These are phyloP conservation scores for Sceloporus tristichus DNA, from an alignment of 2,113 vertebrate genomes.

Conservation along the genomic window DNA sequence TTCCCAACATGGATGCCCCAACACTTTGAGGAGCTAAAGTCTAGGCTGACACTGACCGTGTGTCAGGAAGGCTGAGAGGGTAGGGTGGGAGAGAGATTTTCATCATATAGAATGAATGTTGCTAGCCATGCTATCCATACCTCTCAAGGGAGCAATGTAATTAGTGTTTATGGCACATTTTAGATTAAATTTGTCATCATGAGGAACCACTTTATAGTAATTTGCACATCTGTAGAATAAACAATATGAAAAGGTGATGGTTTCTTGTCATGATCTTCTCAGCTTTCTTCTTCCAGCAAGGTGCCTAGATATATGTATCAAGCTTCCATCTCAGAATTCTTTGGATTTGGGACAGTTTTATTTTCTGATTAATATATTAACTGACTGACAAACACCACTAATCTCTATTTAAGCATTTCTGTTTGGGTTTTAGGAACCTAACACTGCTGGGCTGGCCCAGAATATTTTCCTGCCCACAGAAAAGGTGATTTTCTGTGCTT, in stretches of 20 bases:
- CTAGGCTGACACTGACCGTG: not conserved
- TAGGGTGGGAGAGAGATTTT: constrained; percentile 18
- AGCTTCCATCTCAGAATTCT: constrained; percentile 40
- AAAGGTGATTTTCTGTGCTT: too few relatives aligned
- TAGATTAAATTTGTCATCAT: constrained; percentile 47
- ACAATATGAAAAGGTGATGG: not conserved
- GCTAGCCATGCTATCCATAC: constrained; percentile 20
- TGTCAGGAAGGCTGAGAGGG: not conserved
- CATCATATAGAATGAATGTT: constrained; percentile 28
- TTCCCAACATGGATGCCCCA: not conserved
- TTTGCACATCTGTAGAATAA: constrained; percentile 53
- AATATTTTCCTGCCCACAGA: not conserved
- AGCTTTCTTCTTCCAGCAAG: constrained; percentile 49
- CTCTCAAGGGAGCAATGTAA: constrained; percentile 40
- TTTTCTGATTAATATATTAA: constrained; percentile 46
- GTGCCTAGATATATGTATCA: constrained; percentile 55
- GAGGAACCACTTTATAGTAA: constrained; percentile 12
- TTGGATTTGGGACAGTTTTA: constrained; percentile 32
- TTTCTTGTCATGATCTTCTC: constrained; percentile 49
- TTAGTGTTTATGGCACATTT: constrained; percentile 22
- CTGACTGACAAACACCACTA: constrained; percentile 41
- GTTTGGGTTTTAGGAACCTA: not conserved
- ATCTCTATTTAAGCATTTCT: constrained; percentile 36
- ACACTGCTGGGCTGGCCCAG: not conserved
- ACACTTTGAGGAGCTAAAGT: not conserved